These are phyloP conservation scores for Poeciliopsis turneri DNA, from an alignment of 2,797 vertebrate species.

Conservation along the genomic window DNA sequence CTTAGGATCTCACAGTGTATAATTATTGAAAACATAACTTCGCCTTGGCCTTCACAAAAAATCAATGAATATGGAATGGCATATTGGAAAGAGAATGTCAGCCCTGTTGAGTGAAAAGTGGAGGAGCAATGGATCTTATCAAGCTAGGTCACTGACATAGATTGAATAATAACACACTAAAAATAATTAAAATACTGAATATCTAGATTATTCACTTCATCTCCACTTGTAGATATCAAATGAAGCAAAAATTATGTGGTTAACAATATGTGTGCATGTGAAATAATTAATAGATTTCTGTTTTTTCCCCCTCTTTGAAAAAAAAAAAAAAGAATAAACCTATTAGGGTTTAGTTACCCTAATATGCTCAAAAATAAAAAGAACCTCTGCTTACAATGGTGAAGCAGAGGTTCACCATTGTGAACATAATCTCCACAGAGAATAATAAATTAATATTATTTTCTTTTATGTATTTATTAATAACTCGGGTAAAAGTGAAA, in stretches of 20 bases:
- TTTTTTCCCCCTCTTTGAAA: neutral
- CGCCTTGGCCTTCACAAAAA: conserved; percentile 46
- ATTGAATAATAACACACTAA: conserved; percentile 13
- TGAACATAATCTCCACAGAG: too few relatives aligned
- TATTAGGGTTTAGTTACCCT: too few relatives aligned
- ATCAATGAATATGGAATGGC: conserved; percentile 39
- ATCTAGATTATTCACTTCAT: neutral
- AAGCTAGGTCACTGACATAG: conserved; percentile 6
- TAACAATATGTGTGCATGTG: neutral
- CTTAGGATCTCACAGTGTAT: conserved; percentile 53
- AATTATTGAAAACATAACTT: conserved; percentile 69
- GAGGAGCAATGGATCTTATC: conserved; percentile 1
- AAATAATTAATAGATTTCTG: neutral
- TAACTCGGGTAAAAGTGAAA: neutral
- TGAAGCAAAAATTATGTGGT: neutral
- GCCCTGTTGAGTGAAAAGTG: neutral
- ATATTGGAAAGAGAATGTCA: conserved; percentile 21
- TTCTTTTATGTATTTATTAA: neutral
- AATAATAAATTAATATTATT: neutral
- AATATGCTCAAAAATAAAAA: neutral
- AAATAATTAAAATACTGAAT: neutral
- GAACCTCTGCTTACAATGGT: neutral
- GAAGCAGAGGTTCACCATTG: too few relatives aligned
- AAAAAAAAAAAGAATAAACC: too few relatives aligned
- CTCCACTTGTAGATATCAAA: neutral